Percentiles rank a stretch among this genome's conserved stretches.
Conservation (phyloP, 2,113 vertebrate genomes). For the Rhinoptilus africanus region DNA sequence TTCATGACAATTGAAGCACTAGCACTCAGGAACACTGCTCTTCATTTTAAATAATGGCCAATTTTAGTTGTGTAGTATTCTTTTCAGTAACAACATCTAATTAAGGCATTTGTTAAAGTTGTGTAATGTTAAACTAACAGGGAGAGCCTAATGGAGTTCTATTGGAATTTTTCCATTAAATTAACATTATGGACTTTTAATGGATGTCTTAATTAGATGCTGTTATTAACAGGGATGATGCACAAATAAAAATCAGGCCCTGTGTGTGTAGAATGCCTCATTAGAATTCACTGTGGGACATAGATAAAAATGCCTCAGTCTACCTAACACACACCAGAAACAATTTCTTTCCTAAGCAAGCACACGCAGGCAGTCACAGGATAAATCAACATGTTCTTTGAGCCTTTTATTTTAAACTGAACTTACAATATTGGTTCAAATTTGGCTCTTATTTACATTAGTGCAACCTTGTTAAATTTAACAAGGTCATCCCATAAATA, state of each 20-base stretch:
- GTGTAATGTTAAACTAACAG: constrained; percentile 62
- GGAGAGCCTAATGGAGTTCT: constrained; percentile 34
- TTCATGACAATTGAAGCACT: not conserved
- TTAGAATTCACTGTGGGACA: constrained; percentile 40
- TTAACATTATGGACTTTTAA: constrained; percentile 58
- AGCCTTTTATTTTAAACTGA: not conserved
- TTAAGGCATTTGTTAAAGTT: constrained; percentile 64
- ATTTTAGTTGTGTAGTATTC: constrained; percentile 41
- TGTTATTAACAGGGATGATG: constrained; percentile 64
- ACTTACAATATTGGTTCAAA: not conserved
- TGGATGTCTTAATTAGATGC: constrained; percentile 69
- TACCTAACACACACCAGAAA: constrained; percentile 20
- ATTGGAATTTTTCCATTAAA: constrained; percentile 65
- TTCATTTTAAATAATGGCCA: constrained; percentile 18
- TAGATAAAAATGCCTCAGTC: constrained; percentile 27
- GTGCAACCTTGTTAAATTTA: not conserved
- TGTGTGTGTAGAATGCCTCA: constrained; percentile 28
- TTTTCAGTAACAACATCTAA: constrained; percentile 45
- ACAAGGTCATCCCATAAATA: not conserved
- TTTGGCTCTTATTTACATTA: not conserved
- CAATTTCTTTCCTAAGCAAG: not conserved
- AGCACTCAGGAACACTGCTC: not conserved
- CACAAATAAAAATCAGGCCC: constrained; percentile 61
- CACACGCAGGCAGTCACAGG: not conserved
- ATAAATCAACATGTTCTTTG: not conserved